phyloP scores from a whole-genome alignment of 2,797 vertebrate species.

The Sebastes itinus region DNA sequence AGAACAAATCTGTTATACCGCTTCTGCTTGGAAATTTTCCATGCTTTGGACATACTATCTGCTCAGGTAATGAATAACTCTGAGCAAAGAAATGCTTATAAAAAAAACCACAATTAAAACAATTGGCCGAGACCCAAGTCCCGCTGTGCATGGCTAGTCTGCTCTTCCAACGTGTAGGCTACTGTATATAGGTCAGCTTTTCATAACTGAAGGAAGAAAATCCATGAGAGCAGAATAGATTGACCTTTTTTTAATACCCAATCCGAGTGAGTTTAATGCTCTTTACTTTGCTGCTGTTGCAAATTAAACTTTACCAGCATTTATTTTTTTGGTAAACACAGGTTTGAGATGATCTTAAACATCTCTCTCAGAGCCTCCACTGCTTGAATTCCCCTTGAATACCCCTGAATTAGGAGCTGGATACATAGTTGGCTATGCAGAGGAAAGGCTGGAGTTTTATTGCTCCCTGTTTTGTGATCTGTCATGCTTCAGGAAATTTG shows the following conservation, averaged over 20 bases:
- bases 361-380: background rate
- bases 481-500: constrained; percentile 57
- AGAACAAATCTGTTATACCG: background rate
- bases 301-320: constrained; percentile 18
- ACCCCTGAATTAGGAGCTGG: constrained; percentile 16
- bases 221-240: background rate
- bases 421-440: constrained; percentile 6
- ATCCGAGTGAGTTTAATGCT: constrained; percentile 12
- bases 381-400: constrained; percentile 9
- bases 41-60: constrained; percentile 41
- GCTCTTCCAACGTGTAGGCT: constrained; percentile 4
- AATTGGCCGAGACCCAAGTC: constrained; percentile 55
- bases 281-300: background rate
- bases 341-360: background rate
- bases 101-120: constrained; percentile 56
- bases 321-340: constrained; percentile 1
- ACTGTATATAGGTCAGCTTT: constrained; percentile 45
- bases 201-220: constrained; percentile 12
- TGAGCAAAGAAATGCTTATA: constrained; percentile 39
- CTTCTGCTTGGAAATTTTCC: constrained; percentile 35
- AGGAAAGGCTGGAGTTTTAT: constrained; percentile 46
- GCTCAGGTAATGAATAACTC: constrained; percentile 62
- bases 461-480: constrained; percentile 57
- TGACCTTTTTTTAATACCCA: constrained; percentile 17
- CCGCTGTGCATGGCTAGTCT: constrained; percentile 1